Base-by-base conservation (phyloP, 2,888 invertebrate genomes). In the Rhamphomyia laevipes region DNA sequence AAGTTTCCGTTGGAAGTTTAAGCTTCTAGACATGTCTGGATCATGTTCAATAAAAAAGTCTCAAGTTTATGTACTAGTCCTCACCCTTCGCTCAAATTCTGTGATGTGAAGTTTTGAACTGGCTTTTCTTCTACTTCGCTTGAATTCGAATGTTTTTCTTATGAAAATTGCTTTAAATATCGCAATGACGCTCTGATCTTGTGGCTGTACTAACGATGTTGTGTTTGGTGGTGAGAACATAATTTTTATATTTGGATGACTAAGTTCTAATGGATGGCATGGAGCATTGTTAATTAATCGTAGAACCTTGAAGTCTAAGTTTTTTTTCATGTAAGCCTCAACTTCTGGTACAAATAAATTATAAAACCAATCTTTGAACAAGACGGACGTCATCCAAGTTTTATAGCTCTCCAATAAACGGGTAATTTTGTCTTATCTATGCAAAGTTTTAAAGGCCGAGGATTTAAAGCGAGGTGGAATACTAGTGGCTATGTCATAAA, bases 221-320 rank as follows among this genome's bases (percentile, higher is more conserved):
- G 43, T 46, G 38, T 50, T 49, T 12, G 43, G 43, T 15, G 50
- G 35, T 46, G 47, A 46, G 46, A 50, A 43, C n/a, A 18, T 21
- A 1, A 47, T n/a, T 42, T 45, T 27, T 38, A 50, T 44, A 18
- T 45, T 50, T 21, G 35, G 33, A 45, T 50, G 44, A 27, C 37
- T 47, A 40, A 47, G 47, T 43, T 44, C 31, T 11, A 18, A 12
- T 46, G 43, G 21, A 44, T 50, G 40, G 17, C 15, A 7, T 40
- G 50, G 45, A 18, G 42, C 44, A 47, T 50, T 47, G 43, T 47
- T 47, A 41, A 50, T 15, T 37, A 47, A 16, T 35, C 47, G 35
- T 38, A 48, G 12, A 35, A 38, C 23, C 18, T 43, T 43, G 16
- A 48, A 43, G 31, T 33, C 35, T n/a, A 43, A 38, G 16, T 48